A percentile compares a stretch with the other conserved stretches of the same genome.
Conservation (phyloP, 2,113 vertebrate species). For the Syngnathus scovelli region DNA sequence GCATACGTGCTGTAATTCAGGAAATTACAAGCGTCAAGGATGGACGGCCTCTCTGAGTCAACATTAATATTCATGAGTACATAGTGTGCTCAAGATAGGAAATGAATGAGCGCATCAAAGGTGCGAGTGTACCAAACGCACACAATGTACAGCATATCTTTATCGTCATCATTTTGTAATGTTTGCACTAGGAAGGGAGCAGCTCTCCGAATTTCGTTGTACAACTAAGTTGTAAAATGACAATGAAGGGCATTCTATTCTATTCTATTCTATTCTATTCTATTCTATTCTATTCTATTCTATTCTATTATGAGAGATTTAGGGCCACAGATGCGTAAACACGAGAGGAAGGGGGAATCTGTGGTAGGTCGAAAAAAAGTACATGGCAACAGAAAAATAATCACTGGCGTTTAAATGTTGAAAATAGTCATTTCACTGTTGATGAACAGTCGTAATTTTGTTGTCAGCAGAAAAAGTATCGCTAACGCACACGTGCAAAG, state of each 20-base stretch:
- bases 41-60: conserved; percentile 13
- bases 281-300: too few relatives aligned
- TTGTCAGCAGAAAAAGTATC: not conserved
- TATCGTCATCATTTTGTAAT: not conserved
- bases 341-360: not conserved
- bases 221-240: too few relatives aligned
- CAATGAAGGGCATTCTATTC: too few relatives aligned
- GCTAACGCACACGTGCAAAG: not conserved
- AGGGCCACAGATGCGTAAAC: not conserved
- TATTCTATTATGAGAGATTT: not conserved
- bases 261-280: too few relatives aligned
- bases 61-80: conserved; percentile 38
- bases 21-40: conserved; percentile 36
- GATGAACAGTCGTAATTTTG: not conserved
- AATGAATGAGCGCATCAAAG: not conserved
- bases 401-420: not conserved
- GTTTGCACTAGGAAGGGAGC: too few relatives aligned
- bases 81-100: conserved; percentile 14
- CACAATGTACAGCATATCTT: not conserved
- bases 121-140: not conserved
- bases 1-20: conserved; percentile 42
- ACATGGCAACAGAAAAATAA: not conserved
- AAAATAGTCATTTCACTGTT: not conserved
- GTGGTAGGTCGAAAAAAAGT: not conserved
- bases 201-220: too few relatives aligned